Evolutionary conservation across 2,113 vertebrate genomes (phyloP).

Genomic region (Ammodytes marinus): DNA sequence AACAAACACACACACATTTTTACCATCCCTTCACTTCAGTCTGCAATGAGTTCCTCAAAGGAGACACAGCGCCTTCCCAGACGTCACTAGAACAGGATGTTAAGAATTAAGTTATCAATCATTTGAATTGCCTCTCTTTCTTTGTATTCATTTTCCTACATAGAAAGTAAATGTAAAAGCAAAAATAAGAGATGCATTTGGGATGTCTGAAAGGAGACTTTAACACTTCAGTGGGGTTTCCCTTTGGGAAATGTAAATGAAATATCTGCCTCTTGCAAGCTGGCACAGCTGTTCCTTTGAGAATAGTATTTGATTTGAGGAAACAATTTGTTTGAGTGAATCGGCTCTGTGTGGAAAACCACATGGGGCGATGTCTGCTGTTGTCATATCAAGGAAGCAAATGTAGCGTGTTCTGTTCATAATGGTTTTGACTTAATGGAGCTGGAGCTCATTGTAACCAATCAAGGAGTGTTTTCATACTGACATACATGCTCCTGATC

Average conservation of each 20-base stretch:
- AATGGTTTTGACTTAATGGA: background rate
- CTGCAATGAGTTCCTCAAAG: background rate
- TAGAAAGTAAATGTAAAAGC: background rate
- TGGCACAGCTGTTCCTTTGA: background rate
- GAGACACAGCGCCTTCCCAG: background rate
- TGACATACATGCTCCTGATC: background rate
- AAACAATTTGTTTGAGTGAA: background rate
- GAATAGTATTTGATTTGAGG: background rate
- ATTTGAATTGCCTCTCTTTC: background rate
- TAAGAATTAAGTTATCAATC: background rate
- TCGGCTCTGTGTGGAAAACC: background rate
- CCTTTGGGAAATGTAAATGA: background rate
- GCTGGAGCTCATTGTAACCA: conserved; percentile 2
- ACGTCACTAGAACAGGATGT: background rate
- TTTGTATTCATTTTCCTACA: too few relatives aligned
- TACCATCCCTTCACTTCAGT: background rate
- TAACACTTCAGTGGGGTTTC: too few relatives aligned
- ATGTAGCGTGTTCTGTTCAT: background rate
- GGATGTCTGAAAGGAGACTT: background rate
- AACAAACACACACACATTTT: background rate
- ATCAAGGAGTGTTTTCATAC: background rate
- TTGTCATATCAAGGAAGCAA: background rate
- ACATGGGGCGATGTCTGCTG: background rate
- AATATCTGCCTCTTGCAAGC: background rate
- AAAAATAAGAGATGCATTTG: too few relatives aligned